Evolutionary conservation across 2,113 vertebrate species (phyloP), one percentile per base, ranked within the genome.

Genomic region (Syrmaticus mikado): DNA sequence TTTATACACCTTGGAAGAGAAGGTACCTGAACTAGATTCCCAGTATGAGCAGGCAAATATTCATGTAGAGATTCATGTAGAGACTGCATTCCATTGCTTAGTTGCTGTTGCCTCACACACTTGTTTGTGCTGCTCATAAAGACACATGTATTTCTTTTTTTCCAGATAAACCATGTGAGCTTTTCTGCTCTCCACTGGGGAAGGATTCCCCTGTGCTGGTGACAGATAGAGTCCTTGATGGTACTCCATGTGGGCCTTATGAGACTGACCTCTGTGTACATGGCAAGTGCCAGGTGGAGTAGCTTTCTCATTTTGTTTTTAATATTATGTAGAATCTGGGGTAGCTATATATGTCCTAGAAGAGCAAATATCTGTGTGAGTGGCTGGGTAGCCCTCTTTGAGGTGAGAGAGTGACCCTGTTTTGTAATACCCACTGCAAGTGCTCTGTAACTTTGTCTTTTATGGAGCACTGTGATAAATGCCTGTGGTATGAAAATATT

Each of bases 231-330:
- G 99, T 99, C 79, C 98, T 99, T 32, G 99, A 99, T 45, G 99
- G 99, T 22, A 99, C 99, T 7, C 98, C 99, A 1, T 99, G 99
- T 25, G 99, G 99, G 64, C 99, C 99, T 13, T 99, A 99, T 0
- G 99, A 99, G 97, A 97, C 97, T 0, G 99, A 99, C 95, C 98
- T 99, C 89, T 99, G 99, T 94, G 98, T 99, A 50, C 98, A 98
- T 30, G 99, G 99, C 95, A 98, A 97, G 92, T 99, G 99, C 98
- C 99, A 99, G 99, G 99, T 98, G 96, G 88, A 84, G 93, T 94
- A 93, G 79, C 82, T 65, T 91, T 96, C 87, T 86, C 38, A 28
- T 89, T 91, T 91, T 66, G 24, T 94, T 85, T 46, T 20, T 46
- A 4, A 6, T 36, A 32, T 24, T 32, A 4, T 14, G 2, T 38